Conservation (phyloP, 2,888 invertebrate species). For the Parthenolecanium corni region DNA sequence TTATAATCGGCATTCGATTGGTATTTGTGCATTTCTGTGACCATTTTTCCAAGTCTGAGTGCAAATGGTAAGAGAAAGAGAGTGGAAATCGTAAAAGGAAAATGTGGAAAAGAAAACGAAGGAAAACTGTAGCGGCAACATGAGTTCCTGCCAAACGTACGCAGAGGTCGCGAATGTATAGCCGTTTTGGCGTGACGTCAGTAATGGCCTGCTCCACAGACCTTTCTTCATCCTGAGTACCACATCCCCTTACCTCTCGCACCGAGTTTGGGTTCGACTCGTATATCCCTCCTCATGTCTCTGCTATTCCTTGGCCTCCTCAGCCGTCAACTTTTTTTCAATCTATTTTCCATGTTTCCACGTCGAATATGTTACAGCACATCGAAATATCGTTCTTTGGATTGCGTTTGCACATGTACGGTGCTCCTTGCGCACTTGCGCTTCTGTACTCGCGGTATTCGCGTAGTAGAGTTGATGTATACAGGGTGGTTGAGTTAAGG, state of each 20-base stretch:
- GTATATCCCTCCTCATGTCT: slow-evolving; percentile 3
- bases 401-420: neutral
- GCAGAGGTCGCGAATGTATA: slow-evolving; percentile 21
- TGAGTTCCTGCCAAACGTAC: neutral
- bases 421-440: neutral
- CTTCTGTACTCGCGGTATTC: neutral
- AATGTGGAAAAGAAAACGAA: too few relatives aligned
- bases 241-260: neutral
- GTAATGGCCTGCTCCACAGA: slow-evolving; percentile 24
- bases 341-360: slow-evolving; percentile 6
- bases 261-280: neutral
- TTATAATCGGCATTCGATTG: too few relatives aligned
- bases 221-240: slow-evolving; percentile 19
- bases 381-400: slow-evolving; percentile 19
- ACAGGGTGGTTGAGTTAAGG: slow-evolving; percentile 9
- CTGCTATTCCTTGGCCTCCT: neutral
- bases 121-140: too few relatives aligned
- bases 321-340: neutral
- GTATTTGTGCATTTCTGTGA: too few relatives aligned
- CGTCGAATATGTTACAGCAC: slow-evolving; percentile 8
- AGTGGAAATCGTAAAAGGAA: too few relatives aligned
- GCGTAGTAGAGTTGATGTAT: neutral
- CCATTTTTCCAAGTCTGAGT: too few relatives aligned
- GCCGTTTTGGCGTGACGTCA: slow-evolving; percentile 13
- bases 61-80: too few relatives aligned